phyloP scores from a whole-genome alignment of 2,113 vertebrate genomes.

The Anhinga rufa region DNA sequence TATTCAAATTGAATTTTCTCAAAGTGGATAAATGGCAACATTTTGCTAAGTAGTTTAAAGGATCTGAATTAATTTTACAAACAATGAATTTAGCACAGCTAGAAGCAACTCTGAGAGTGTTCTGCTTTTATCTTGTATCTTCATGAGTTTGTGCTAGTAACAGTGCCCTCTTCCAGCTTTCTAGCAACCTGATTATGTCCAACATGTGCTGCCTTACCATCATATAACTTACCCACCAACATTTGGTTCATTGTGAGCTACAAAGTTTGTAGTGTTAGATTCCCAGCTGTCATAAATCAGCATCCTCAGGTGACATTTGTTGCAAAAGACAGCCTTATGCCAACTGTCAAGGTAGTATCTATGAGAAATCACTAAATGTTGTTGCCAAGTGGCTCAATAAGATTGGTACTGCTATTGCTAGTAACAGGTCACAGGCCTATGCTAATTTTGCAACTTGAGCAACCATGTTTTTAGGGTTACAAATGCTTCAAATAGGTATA shows the following conservation, averaged over 20 bases:
- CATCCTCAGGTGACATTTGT: not conserved
- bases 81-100: not conserved
- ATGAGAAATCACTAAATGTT: not conserved
- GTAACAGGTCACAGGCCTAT: not conserved
- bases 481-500: not conserved
- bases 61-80: not conserved
- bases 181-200: not conserved
- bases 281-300: not conserved
- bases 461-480: not conserved
- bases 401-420: not conserved
- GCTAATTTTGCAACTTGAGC: not conserved
- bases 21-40: not conserved
- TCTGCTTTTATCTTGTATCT: not conserved
- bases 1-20: not conserved
- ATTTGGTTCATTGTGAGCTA: not conserved
- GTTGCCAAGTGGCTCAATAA: not conserved
- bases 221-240: not conserved
- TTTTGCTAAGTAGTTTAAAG: not conserved
- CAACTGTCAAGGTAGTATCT: not conserved
- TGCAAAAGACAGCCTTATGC: not conserved
- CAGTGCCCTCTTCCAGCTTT: not conserved
- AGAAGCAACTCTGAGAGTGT: not conserved
- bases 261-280: not conserved
- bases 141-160: not conserved
- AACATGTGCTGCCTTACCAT: not conserved